Evolutionary conservation across 1,140 invertebrate genomes (phyloP), one percentile per base, ranked within the genome.

Genomic region (Aleiodes sp.): DNA sequence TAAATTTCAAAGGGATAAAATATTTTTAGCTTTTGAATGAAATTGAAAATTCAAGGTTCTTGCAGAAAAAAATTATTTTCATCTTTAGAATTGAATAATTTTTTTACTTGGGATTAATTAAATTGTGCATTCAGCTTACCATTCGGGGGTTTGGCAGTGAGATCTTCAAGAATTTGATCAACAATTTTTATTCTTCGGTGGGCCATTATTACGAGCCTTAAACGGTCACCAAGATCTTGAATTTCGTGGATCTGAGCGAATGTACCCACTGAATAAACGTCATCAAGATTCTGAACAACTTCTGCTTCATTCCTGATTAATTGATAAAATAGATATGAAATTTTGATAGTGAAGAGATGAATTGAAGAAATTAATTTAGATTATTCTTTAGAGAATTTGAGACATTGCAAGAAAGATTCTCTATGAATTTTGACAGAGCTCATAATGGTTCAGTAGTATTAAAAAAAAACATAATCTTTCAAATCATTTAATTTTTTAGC

Each of bases 171-270:
- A 63, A 95, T 88, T 83, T 94, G 91, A 6, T 91, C 91, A 19
- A 91, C 90, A 35, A 96, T 92, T 80, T 91, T 91, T 59, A 97
- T 94, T 80, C 97, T 89, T 69, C 97, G 87, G 82, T 99, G 96
- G 0, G 95, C 96, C 91, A 97, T 95, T 4, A 99, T 94, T 64
- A 99, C 95, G 76, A 99, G 89, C 65, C 96, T 88, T 57, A 99
- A 80, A 81, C 94, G 93, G 82, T 97, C 94, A 14, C 96, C 97
- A 76, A 98, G 88, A 84, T 99, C 97, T 82, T 98, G 96, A 81
- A 99, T 90, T 87, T 99, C 98, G 78, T 97, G 94, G 76, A 99
- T 99, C 86, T 99, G 96, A 28, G 96, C 98, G 89, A 99, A 99
- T 8, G 97, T 96, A 29, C 98, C 98, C 21, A 99, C 88, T 41